Evolutionary conservation across 92 coral and sea anemone genomes (phyloP).

Genomic region (Porites evermanni): DNA sequence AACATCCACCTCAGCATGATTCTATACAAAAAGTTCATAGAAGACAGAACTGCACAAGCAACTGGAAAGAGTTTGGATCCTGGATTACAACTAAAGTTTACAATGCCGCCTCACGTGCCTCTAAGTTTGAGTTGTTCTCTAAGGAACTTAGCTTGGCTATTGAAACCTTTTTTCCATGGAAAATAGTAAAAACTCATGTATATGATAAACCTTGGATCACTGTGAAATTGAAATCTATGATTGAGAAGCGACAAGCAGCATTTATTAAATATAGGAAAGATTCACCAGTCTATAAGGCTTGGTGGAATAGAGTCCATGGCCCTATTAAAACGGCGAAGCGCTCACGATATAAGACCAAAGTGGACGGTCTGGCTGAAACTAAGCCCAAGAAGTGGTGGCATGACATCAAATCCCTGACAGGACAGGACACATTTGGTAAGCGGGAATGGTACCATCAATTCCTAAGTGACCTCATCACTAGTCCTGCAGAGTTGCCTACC

Average conservation of each 20-base stretch:
- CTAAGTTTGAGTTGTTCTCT: background rate
- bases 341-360: too few relatives aligned
- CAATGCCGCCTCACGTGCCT: background rate
- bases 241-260: too few relatives aligned
- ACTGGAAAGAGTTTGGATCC: background rate
- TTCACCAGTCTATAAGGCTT: too few relatives aligned
- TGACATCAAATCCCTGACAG: too few relatives aligned
- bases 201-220: background rate
- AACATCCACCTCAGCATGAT: conserved; percentile 41
- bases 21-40: conserved; percentile 46
- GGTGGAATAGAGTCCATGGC: background rate
- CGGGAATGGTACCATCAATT: too few relatives aligned
- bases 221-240: background rate
- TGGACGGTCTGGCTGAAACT: background rate
- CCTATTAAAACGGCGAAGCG: background rate
- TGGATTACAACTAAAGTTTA: background rate
- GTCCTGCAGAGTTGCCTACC: too few relatives aligned
- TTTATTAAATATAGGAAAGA: too few relatives aligned
- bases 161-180: too few relatives aligned
- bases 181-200: background rate
- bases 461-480: too few relatives aligned
- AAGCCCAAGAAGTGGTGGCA: background rate
- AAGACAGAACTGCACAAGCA: background rate
- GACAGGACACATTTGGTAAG: too few relatives aligned
- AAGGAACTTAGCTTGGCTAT: too few relatives aligned